Evolutionary conservation across 1,140 invertebrate genomes (phyloP).

Genomic region (Drosophila leontia): DNA sequence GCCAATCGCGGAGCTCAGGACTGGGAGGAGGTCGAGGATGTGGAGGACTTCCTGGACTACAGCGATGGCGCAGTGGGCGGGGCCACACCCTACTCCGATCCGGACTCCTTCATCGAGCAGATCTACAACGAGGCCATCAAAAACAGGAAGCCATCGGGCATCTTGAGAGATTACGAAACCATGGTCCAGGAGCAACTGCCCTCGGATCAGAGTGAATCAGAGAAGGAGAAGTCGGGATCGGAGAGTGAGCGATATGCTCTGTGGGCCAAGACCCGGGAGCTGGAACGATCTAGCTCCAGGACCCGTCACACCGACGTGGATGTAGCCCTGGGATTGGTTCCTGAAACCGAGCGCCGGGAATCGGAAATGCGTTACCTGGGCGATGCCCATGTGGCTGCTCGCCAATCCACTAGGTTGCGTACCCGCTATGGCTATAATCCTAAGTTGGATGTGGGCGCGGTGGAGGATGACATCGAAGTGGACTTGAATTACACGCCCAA

Average conservation of each 20-base stretch:
- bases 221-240: conserved; percentile 66
- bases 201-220: conserved; percentile 61
- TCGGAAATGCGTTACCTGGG: conserved; percentile 73
- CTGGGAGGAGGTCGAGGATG: conserved; percentile 72
- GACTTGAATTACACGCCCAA: conserved; percentile 80
- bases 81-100: conserved; percentile 59
- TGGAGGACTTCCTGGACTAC: conserved; percentile 61
- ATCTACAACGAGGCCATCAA: conserved; percentile 82
- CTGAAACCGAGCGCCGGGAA: conserved; percentile 63
- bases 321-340: conserved; percentile 46
- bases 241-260: conserved; percentile 69
- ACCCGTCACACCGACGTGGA: conserved; percentile 49
- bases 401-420: conserved; percentile 70
- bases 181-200: conserved; percentile 75
- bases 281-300: conserved; percentile 40
- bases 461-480: conserved; percentile 73
- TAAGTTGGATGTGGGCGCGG: conserved; percentile 48
- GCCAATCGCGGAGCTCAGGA: conserved; percentile 71
- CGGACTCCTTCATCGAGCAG: conserved; percentile 80
- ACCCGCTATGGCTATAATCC: conserved; percentile 79
- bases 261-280: conserved; percentile 66
- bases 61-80: conserved; percentile 75
- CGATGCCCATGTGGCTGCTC: conserved; percentile 67
- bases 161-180: conserved; percentile 73
- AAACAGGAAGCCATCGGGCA: conserved; percentile 79